These are phyloP conservation scores for Porites rus DNA, from an alignment of 92 coral and sea anemone genomes.

Conservation along the genomic window DNA sequence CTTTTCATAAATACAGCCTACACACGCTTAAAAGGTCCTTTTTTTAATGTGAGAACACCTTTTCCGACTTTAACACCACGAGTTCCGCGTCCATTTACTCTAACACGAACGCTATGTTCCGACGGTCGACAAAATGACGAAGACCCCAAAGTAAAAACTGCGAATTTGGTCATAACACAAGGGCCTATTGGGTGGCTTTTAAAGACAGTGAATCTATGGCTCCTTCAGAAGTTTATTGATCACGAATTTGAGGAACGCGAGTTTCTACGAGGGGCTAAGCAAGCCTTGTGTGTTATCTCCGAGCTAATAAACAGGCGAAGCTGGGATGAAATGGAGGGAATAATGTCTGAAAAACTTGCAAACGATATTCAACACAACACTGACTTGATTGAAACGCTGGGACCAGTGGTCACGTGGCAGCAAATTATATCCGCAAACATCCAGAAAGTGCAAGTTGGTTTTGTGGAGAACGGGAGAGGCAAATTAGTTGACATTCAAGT, in stretches of 20 bases:
- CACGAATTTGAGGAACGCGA: slow-evolving; percentile 87
- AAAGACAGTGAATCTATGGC: slow-evolving; percentile 70
- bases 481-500: slow-evolving; percentile 26
- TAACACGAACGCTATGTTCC: slow-evolving; percentile 29
- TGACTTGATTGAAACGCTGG: not conserved
- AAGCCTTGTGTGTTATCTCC: slow-evolving; percentile 86
- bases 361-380: not conserved
- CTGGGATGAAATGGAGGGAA: slow-evolving; percentile 56
- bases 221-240: slow-evolving; percentile 82
- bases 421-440: slow-evolving; percentile 32
- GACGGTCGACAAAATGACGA: slow-evolving; percentile 16
- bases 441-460: slow-evolving; percentile 18
- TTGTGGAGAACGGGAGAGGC: slow-evolving; percentile 19
- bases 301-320: slow-evolving; percentile 66
- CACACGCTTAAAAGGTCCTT: not conserved
- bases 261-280: slow-evolving; percentile 90
- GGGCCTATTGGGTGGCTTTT: slow-evolving; percentile 85
- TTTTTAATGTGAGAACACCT: not conserved
- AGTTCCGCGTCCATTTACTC: not conserved
- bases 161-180: slow-evolving; percentile 48
- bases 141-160: not conserved
- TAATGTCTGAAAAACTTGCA: slow-evolving; percentile 5
- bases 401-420: slow-evolving; percentile 9
- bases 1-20: not conserved
- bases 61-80: not conserved